Evolutionary conservation across 2,113 vertebrate species (phyloP), one percentile per base, ranked within the genome.

Genomic region (Gnathonemus longibarbis): DNA sequence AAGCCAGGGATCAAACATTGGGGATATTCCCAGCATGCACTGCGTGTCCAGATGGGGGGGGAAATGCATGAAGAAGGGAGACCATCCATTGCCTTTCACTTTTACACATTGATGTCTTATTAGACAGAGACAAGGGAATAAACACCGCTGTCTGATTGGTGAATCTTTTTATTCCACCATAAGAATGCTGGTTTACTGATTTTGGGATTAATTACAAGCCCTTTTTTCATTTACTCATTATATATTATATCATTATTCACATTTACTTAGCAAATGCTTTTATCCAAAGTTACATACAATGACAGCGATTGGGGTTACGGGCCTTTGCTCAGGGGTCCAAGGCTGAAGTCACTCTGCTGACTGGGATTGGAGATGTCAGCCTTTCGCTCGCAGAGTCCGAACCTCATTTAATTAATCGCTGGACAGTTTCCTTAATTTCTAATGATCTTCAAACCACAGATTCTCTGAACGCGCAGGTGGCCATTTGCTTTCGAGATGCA

Each of bases 71-170:
- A 52, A 52, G 50, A 52, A 0, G 0, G 50, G 15, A 52, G 15
- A 19, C 52, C 17, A 53, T 53, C 52, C 17, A 1, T 53, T 53
- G 95, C 95, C 95, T 95, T 92, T 91, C 89, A 91, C 94, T 94
- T 94, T 94, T 95, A 93, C 94, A 95, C 94, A 93, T 95, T 96
- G 94, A 94, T 93, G 94, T 5, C 4, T 53, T 94, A 93, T 94
- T 93, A 93, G 94, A 93, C 91, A 91, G 91, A 83, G 88, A 85
- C 80, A 11, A 17, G 87, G 87, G 50, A 42, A 46, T 49, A 56
- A 58, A 89, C 27, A 21, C 62, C 24, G 52, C 27, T 74, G 24
- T 50, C 15, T 49, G 6, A 21, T 89, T 35, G 56, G n/a, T 87
- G 15, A 88, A 39, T 91, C 89, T 92, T 91, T 94, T 93, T 93